A percentile compares a stretch with the other conserved stretches of the same genome.
Conservation (phyloP, 2,888 invertebrate species). For the Yponomeuta sedellus region DNA sequence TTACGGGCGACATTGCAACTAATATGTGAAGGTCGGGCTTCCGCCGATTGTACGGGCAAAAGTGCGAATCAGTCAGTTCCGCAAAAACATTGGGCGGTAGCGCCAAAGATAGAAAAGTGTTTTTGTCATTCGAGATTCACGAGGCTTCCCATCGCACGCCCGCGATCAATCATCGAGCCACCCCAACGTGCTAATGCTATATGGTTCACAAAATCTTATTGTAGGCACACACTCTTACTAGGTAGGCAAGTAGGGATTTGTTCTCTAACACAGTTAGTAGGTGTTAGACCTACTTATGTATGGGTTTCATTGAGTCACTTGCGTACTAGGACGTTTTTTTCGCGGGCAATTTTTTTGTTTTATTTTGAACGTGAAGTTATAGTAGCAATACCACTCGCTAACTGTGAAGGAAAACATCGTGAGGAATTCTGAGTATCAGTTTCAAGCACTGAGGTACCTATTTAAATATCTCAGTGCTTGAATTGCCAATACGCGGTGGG, state of each 20-base stretch:
- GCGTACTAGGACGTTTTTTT: neutral
- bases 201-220: constrained; percentile 19
- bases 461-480: too few species aligned
- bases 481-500: too few species aligned
- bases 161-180: constrained; percentile 17
- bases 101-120: constrained; percentile 19
- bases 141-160: constrained; percentile 14
- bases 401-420: too few species aligned
- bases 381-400: too few species aligned
- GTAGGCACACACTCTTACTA: constrained; percentile 11
- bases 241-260: too few species aligned
- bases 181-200: constrained; percentile 17
- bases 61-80: constrained; percentile 28
- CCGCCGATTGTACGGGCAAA: constrained; percentile 23
- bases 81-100: constrained; percentile 34
- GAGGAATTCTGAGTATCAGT: too few species aligned
- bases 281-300: neutral
- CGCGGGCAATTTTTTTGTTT: too few species aligned
- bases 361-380: too few species aligned
- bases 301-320: neutral
- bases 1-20: too few species aligned
- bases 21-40: too few species aligned
- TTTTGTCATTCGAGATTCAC: constrained; percentile 19
- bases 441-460: too few species aligned
- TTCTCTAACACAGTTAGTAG: neutral